Percentiles rank a stretch among this genome's conserved stretches.
phyloP scores from a whole-genome alignment of 2,113 vertebrate genomes.

The Heterotis niloticus region DNA sequence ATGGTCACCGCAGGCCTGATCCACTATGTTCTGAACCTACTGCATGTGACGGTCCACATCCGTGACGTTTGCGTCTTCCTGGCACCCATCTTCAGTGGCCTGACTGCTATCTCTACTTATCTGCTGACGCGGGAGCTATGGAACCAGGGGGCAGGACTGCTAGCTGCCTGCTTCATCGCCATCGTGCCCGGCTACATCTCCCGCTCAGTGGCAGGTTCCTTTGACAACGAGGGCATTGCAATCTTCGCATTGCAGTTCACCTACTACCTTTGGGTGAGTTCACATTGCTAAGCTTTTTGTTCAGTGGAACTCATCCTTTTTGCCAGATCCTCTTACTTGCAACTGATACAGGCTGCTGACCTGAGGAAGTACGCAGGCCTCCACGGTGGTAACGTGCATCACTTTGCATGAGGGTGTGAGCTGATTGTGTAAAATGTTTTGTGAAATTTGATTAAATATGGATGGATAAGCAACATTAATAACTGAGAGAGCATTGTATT shows the following conservation, averaged over 20 bases:
- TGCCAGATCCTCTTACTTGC: no score
- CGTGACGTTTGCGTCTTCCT: constrained; percentile 96
- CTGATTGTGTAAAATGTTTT: no score
- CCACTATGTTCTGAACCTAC: constrained; percentile 94
- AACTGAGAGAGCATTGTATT: no score
- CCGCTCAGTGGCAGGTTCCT: constrained; percentile 94
- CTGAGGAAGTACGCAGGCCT: no score
- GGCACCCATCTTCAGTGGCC: constrained; percentile 94
- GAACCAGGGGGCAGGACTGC: constrained; percentile 94
- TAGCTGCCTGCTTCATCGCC: constrained; percentile 98
- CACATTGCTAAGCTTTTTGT: neutral
- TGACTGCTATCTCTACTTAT: constrained; percentile 96
- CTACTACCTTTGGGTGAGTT: constrained; percentile 94
- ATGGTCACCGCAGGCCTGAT: constrained; percentile 99
- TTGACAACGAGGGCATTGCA: constrained; percentile 98
- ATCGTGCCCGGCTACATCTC: constrained; percentile 98
- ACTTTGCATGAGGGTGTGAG: no score
- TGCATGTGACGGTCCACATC: constrained; percentile 95
- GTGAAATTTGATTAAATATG: no score
- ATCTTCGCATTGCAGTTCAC: constrained; percentile 99
- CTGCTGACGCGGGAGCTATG: constrained; percentile 96
- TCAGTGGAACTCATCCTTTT: constrained; percentile 20
- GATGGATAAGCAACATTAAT: no score
- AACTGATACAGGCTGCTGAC: no score
- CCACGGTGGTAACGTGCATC: no score